Evolutionary conservation across 2,888 invertebrate species (phyloP).

Genomic region (Villa cingulata): DNA sequence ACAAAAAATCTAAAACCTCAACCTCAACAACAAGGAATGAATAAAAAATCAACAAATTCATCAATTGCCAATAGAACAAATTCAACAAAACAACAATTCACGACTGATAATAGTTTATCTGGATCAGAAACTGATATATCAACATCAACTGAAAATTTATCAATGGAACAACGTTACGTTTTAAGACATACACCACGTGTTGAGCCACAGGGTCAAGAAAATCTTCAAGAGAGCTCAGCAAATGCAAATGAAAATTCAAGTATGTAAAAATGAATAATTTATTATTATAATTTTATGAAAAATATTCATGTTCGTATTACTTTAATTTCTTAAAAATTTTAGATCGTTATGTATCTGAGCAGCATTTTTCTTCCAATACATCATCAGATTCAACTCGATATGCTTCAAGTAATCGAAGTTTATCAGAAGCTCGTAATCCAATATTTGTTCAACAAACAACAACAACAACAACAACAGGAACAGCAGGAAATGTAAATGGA

Average conservation of each 20-base stretch:
- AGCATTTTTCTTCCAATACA: slow-evolving; percentile 14
- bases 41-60: slow-evolving; percentile 7
- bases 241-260: slow-evolving; percentile 13
- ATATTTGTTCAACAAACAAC: slow-evolving; percentile 10
- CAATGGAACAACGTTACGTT: slow-evolving; percentile 71
- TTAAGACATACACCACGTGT: slow-evolving; percentile 55
- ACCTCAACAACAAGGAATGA: slow-evolving; percentile 8
- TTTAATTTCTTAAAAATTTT: neutral
- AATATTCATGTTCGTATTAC: neutral
- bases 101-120: slow-evolving; percentile 38
- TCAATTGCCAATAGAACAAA: slow-evolving; percentile 6
- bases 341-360: slow-evolving; percentile 15
- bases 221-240: slow-evolving; percentile 39
- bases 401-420: slow-evolving; percentile 16
- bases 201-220: slow-evolving; percentile 87
- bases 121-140: slow-evolving; percentile 84
- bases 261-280: neutral
- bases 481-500: no score
- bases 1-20: slow-evolving; percentile 12
- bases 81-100: slow-evolving; percentile 9
- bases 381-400: slow-evolving; percentile 16
- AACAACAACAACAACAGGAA: neutral
- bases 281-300: neutral
- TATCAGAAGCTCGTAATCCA: slow-evolving; percentile 16
- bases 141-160: slow-evolving; percentile 79